These are phyloP conservation scores for Chrysodeixis includens DNA, from an alignment of 2,888 invertebrate genomes.

Conservation along the genomic window DNA sequence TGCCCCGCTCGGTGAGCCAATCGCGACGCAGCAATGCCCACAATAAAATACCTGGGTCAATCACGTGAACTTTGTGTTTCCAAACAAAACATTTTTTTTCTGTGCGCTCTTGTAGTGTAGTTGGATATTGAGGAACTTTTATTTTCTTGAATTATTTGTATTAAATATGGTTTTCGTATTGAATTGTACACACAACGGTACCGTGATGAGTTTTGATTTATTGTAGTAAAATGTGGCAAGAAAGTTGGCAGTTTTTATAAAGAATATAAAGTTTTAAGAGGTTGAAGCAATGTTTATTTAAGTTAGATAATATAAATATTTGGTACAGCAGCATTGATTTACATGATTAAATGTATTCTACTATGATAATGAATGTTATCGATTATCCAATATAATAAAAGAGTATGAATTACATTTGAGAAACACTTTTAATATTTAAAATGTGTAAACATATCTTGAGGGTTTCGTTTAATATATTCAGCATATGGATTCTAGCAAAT, in stretches of 20 bases:
- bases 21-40: slow-evolving; percentile 77
- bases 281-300: slow-evolving; percentile 21
- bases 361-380: slow-evolving; percentile 34
- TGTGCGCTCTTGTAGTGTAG: slow-evolving; percentile 68
- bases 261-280: slow-evolving; percentile 27
- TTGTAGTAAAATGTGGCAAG: slow-evolving; percentile 29
- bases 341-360: slow-evolving; percentile 32
- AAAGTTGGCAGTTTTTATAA: slow-evolving; percentile 31
- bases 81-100: slow-evolving; percentile 91
- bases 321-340: slow-evolving; percentile 28
- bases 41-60: slow-evolving; percentile 89
- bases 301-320: slow-evolving; percentile 14
- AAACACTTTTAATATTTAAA: slow-evolving; percentile 91
- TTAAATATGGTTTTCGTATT: slow-evolving; percentile 57
- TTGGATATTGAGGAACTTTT: slow-evolving; percentile 64
- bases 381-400: slow-evolving; percentile 54
- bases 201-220: slow-evolving; percentile 36
- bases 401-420: slow-evolving; percentile 89
- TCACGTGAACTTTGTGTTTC: slow-evolving; percentile 93
- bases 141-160: slow-evolving; percentile 69
- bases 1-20: slow-evolving; percentile 86
- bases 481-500: slow-evolving; percentile 92
- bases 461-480: slow-evolving; percentile 90
- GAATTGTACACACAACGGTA: slow-evolving; percentile 51
- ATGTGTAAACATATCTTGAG: slow-evolving; percentile 90